These are phyloP conservation scores for Lysandra bellargus DNA, from an alignment of 2,888 invertebrate genomes.

Conservation along the genomic window DNA sequence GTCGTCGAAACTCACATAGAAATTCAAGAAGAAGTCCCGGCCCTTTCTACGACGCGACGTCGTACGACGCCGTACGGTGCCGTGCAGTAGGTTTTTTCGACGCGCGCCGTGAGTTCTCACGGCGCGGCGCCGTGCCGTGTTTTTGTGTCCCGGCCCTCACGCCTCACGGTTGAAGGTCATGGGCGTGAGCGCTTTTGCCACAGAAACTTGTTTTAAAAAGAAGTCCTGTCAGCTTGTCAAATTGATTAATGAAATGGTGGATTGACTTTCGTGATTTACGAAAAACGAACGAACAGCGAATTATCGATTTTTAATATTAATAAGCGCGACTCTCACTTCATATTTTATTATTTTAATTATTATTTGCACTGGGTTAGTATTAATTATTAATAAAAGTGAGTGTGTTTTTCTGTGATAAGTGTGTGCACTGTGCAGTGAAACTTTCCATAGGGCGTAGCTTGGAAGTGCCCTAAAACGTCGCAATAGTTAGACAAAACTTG, in stretches of 20 bases:
- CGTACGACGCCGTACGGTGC: no score
- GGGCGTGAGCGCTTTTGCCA: slow-evolving; percentile 10
- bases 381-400: neutral
- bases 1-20: no score
- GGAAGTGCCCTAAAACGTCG: slow-evolving; percentile 38
- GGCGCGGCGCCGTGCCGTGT: no score
- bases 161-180: slow-evolving; percentile 12
- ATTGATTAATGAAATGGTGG: slow-evolving; percentile 6
- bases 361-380: slow-evolving; percentile 13
- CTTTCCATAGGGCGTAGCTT: slow-evolving; percentile 38
- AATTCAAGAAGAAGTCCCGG: no score
- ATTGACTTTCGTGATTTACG: slow-evolving; percentile 9
- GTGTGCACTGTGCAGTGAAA: slow-evolving; percentile 6
- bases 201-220: slow-evolving; percentile 25
- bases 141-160: neutral
- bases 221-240: slow-evolving; percentile 2
- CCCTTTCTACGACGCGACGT: no score
- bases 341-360: neutral
- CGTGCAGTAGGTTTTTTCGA: no score
- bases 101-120: no score
- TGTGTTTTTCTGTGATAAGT: neutral
- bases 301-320: slow-evolving; percentile 19
- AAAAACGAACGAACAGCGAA: neutral
- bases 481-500: slow-evolving; percentile 54
- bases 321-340: neutral